A percentile compares a stretch with the other conserved stretches of the same genome.
These are phyloP conservation scores for Archivesica marissinica DNA, from an alignment of 1,140 invertebrate genomes.

Conservation along the genomic window DNA sequence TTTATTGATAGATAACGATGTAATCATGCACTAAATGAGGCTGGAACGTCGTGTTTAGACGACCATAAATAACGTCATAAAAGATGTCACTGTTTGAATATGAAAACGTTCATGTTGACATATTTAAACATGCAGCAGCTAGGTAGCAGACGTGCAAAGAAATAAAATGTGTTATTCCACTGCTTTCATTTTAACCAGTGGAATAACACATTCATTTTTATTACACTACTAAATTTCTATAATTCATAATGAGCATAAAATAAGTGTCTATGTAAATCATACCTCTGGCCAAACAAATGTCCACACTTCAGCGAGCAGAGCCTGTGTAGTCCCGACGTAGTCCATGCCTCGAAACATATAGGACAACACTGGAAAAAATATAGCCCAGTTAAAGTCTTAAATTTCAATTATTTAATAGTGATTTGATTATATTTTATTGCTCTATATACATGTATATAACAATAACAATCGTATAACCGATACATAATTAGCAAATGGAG, in stretches of 20 bases:
- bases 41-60: no score
- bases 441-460: no score
- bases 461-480: no score
- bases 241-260: neutral
- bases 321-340: constrained; percentile 92
- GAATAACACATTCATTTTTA: no score
- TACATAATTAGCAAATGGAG: no score
- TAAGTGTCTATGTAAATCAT: neutral
- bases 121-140: neutral
- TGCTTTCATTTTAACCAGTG: no score
- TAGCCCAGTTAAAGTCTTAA: no score
- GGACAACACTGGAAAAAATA: constrained; percentile 87
- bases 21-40: neutral
- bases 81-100: neutral
- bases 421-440: no score
- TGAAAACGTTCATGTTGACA: neutral
- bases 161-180: no score
- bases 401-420: no score
- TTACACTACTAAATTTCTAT: neutral
- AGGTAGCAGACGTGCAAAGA: no score
- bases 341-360: constrained; percentile 95
- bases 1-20: neutral
- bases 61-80: no score
- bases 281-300: constrained; percentile 92
- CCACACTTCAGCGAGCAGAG: constrained; percentile 94